Conservation (phyloP, 2,888 invertebrate genomes). For the Aplocera efformata region DNA sequence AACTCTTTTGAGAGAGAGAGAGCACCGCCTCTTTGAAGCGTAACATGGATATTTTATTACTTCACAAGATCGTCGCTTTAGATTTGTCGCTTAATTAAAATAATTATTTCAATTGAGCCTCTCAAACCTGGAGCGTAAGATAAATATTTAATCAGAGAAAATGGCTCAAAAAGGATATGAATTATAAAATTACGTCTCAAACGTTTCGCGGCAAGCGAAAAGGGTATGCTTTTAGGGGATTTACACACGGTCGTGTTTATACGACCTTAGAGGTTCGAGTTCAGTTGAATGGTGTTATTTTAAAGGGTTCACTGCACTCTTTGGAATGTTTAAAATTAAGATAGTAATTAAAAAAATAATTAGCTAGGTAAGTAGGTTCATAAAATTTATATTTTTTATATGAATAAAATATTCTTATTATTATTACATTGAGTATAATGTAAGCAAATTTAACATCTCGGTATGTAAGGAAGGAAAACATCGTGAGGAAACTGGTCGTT, state of each 20-base stretch:
- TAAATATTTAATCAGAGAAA: slow-evolving; percentile 60
- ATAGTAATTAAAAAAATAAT: too few relatives aligned
- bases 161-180: slow-evolving; percentile 71
- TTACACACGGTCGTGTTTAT: slow-evolving; percentile 44
- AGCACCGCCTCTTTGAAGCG: slow-evolving; percentile 12
- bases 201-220: slow-evolving; percentile 63
- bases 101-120: slow-evolving; percentile 46
- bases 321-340: slow-evolving; percentile 11
- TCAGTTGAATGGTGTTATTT: too few relatives aligned
- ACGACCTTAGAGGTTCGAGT: slow-evolving; percentile 30
- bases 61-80: slow-evolving; percentile 50
- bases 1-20: slow-evolving; percentile 20
- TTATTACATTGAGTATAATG: too few relatives aligned
- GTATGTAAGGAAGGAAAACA: too few relatives aligned
- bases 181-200: slow-evolving; percentile 74
- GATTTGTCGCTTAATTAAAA: slow-evolving; percentile 60
- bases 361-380: too few relatives aligned
- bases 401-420: too few relatives aligned
- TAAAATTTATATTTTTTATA: too few relatives aligned
- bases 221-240: slow-evolving; percentile 62
- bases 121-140: slow-evolving; percentile 16
- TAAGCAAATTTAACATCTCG: too few relatives aligned
- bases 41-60: slow-evolving; percentile 36
- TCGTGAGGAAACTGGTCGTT: too few relatives aligned
- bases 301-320: slow-evolving; percentile 43